A percentile compares a stretch with the other conserved stretches of the same genome.
These are phyloP conservation scores for Metridium senile DNA, from an alignment of 92 coral and sea anemone genomes.

Conservation along the genomic window DNA sequence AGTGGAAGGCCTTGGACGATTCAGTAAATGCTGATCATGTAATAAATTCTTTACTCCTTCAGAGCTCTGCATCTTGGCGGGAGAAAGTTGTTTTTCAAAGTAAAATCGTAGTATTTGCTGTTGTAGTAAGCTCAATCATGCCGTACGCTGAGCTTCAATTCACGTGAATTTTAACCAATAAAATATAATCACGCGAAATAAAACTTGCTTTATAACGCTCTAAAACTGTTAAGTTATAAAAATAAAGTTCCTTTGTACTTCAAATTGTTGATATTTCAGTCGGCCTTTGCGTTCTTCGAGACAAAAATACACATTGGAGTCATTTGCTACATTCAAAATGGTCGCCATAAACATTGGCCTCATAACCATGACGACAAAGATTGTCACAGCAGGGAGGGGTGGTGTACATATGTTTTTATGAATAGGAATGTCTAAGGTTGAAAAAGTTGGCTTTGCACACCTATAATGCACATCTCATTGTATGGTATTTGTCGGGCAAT, in stretches of 20 bases:
- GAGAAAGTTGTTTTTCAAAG: not conserved
- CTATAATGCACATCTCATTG: too few relatives aligned
- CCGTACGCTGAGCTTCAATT: not conserved
- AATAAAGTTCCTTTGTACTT: too few relatives aligned
- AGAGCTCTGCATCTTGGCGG: conserved; percentile 70
- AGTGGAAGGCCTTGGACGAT: conserved; percentile 31
- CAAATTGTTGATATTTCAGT: not conserved
- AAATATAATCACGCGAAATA: not conserved
- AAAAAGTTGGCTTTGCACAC: too few relatives aligned
- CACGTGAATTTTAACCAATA: too few relatives aligned
- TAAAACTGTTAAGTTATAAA: too few relatives aligned
- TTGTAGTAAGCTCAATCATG: not conserved
- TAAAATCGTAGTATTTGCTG: not conserved
- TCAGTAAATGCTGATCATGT: conserved; percentile 66
- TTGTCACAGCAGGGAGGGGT: conserved; percentile 13
- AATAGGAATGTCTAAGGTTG: too few relatives aligned
- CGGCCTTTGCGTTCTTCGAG: not conserved
- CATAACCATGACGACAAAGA: conserved; percentile 29
- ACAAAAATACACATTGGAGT: not conserved
- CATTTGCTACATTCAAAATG: conserved; percentile 6
- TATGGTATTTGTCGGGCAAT: too few relatives aligned
- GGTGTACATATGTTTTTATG: too few relatives aligned
- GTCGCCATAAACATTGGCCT: conserved; percentile 37
- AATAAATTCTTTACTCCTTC: conserved; percentile 68
- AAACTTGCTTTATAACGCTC: not conserved